A percentile compares a stretch with the other conserved stretches of the same genome.
Evolutionary conservation across 1,140 invertebrate species (phyloP).

Genomic region (Yoshiicerus persimilis): DNA sequence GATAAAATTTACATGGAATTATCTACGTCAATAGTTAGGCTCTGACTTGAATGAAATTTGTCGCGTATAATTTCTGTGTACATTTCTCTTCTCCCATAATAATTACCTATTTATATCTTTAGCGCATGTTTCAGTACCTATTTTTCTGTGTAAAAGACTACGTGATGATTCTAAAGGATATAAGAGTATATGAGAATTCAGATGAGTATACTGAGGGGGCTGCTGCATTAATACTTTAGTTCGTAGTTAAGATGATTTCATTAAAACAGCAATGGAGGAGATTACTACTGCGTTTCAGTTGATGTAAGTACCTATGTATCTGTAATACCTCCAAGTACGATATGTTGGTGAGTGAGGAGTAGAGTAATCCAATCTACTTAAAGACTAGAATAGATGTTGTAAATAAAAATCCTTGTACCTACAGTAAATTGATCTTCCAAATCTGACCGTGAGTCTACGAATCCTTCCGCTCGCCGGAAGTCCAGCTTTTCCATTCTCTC

Average conservation of each 20-base stretch:
- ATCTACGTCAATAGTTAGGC: background rate
- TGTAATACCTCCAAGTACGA: background rate
- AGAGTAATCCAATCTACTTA: background rate
- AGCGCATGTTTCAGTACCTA: background rate
- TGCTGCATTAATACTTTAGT: background rate
- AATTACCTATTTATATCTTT: no score
- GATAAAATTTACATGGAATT: background rate
- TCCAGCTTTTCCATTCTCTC: slow-evolving; percentile 8
- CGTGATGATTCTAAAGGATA: background rate
- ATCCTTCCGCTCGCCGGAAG: slow-evolving; percentile 37
- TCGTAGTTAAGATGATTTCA: background rate
- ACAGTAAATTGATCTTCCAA: slow-evolving; percentile 46
- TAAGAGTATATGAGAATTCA: background rate
- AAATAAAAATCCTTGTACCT: slow-evolving; percentile 30
- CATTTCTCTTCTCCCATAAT: background rate
- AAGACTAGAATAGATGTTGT: background rate
- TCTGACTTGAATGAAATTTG: background rate
- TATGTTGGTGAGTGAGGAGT: background rate
- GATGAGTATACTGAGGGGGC: background rate
- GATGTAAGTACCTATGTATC: background rate
- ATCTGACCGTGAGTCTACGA: slow-evolving; percentile 44
- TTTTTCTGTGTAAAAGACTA: no score
- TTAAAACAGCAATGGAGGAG: background rate
- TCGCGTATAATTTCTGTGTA: background rate
- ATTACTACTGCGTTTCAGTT: background rate